Evolutionary conservation across 2,888 invertebrate genomes (phyloP), one percentile per base, ranked within the genome.

Genomic region (Polylopha cassiicola): DNA sequence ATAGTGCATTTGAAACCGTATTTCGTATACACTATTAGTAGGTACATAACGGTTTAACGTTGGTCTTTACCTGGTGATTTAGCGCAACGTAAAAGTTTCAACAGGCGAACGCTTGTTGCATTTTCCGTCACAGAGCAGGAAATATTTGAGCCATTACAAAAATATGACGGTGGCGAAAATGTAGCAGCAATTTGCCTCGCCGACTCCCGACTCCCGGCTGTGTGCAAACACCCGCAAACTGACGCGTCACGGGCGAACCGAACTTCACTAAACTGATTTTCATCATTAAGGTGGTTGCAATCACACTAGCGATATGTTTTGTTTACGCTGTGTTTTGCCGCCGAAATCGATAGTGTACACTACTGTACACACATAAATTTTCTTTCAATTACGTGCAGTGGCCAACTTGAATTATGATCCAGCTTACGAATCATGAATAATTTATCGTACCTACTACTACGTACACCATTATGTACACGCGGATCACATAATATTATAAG

Each of bases 201-300:
- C n/a, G 30, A 10, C 21, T 24, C 30, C 33, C 51, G 37, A 34
- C 47, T 47, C 47, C 51, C 43, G 46, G 33, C 36, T 46, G 46
- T 45, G 51, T 46, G 51, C 46, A 56, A 61, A 54, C 57, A 50
- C 44, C 52, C 53, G 49, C 52, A 55, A 60, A 56, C 51, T 49
- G 53, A 48, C 56, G 57, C 51, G 30, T 36, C 36, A 60, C 55
- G 58, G 48, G 51, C 50, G 58, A 50, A 50, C 49, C 51, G 53
- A 55, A 50, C 55, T 45, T 37, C 45, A 50, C 59, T 64, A 65
- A 66, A 67, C 59, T 58, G 59, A 67, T 65, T 68, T 64, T 52
- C 62, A 56, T 65, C 60, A 55, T 60, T 58, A 63, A 53, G 54
- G 44, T 45, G 50, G 27, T 50, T 53, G 45, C 46, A 39, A 44